Percentiles rank a stretch among this genome's conserved stretches.
Conservation (phyloP, 2,113 vertebrate genomes). For the Hipposideros armiger region DNA sequence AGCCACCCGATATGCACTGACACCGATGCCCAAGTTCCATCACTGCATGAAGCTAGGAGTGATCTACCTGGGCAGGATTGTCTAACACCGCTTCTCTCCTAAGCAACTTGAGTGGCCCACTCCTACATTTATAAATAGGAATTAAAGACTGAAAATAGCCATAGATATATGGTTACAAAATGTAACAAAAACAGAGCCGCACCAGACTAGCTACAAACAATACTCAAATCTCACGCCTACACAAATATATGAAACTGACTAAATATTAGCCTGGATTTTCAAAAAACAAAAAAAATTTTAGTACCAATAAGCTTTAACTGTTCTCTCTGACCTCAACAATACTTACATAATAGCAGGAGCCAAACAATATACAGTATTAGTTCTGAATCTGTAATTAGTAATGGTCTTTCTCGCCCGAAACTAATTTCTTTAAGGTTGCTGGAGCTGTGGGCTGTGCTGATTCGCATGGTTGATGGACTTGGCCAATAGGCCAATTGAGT, state of each 20-base stretch:
- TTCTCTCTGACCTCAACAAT: conserved; percentile 24
- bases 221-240: background rate
- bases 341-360: background rate
- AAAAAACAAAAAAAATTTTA: background rate
- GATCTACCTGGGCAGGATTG: background rate
- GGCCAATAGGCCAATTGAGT: background rate
- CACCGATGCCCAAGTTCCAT: background rate
- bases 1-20: background rate
- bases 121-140: conserved; percentile 13
- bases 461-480: background rate
- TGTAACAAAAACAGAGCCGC: background rate
- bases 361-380: background rate
- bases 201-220: background rate
- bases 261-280: background rate
- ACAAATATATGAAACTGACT: background rate
- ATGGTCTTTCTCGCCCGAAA: background rate
- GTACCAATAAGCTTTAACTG: background rate
- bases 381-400: background rate
- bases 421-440: conserved; percentile 21
- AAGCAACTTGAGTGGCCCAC: background rate
- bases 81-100: background rate
- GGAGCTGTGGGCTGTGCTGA: background rate
- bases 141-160: background rate
- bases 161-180: background rate
- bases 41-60: background rate